Evolutionary conservation across 2,113 vertebrate species (phyloP).

Genomic region (Anhinga anhinga): DNA sequence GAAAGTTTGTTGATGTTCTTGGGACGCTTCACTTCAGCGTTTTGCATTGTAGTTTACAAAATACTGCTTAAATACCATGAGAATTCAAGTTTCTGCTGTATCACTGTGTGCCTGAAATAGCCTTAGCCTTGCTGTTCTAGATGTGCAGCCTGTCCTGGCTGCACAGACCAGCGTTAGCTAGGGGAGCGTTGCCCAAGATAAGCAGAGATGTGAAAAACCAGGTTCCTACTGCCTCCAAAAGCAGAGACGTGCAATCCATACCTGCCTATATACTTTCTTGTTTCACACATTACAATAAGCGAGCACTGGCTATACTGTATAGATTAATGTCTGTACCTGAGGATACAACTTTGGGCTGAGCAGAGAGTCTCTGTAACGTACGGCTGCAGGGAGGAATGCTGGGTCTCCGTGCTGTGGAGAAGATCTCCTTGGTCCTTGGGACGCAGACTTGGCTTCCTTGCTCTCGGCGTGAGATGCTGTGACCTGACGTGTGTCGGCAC

Average conservation of each 20-base stretch:
- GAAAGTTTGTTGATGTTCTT: background rate
- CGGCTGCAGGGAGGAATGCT: accelerated
- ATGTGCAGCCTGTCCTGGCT: background rate
- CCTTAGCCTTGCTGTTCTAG: background rate
- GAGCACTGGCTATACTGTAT: background rate
- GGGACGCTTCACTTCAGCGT: background rate
- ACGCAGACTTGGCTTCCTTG: background rate
- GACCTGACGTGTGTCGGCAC: background rate
- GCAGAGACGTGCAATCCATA: background rate
- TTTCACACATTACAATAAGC: background rate
- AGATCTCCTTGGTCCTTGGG: background rate
- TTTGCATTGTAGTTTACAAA: background rate
- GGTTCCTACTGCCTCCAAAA: background rate
- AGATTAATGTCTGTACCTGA: background rate
- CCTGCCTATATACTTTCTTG: background rate
- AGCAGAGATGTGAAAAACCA: background rate
- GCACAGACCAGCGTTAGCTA: background rate
- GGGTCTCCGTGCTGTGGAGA: background rate
- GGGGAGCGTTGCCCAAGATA: background rate
- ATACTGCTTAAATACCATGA: background rate
- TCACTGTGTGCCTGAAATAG: background rate
- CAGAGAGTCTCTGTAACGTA: accelerated
- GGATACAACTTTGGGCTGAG: background rate
- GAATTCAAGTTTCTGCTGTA: background rate
- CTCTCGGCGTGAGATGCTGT: background rate